phyloP scores from a whole-genome alignment of 2,113 vertebrate species.

The Neomonachus schauinslandi region DNA sequence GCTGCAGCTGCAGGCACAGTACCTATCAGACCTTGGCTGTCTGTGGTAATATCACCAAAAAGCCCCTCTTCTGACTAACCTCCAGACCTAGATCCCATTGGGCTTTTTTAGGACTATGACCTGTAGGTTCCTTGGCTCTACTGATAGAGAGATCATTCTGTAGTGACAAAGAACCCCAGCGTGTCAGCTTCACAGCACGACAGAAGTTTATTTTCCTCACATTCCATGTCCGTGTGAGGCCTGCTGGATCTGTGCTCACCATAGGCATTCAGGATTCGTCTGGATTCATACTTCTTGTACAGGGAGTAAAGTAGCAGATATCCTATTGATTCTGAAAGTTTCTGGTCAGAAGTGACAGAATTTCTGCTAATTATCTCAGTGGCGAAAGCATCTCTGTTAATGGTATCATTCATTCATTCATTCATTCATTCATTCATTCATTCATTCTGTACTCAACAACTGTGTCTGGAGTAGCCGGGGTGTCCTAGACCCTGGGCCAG shows the following conservation, averaged over 20 bases:
- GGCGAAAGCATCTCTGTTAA: not conserved
- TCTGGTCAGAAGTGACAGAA: not conserved
- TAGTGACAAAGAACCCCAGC: not conserved
- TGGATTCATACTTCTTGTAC: accelerated
- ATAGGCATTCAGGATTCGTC: not conserved
- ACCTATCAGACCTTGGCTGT: accelerated
- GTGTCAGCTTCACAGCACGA: not conserved
- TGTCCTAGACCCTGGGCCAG: accelerated
- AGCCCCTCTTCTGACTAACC: not conserved
- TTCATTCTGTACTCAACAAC: not conserved
- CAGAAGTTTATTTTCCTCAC: not conserved
- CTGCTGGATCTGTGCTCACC: no score
- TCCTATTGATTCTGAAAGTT: not conserved
- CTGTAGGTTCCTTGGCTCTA: not conserved
- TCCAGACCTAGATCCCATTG: not conserved
- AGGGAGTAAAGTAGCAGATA: not conserved
- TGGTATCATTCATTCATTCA: not conserved
- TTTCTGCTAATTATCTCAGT: not conserved
- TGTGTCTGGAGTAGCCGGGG: not conserved
- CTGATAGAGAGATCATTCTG: accelerated
- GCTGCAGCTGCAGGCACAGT: accelerated
- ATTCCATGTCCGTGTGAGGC: accelerated
- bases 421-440: not conserved
- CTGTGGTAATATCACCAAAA: not conserved
- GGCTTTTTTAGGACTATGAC: not conserved